Base-by-base conservation (phyloP, 2,888 invertebrate genomes). In the Zootermopsis nevadensis region DNA sequence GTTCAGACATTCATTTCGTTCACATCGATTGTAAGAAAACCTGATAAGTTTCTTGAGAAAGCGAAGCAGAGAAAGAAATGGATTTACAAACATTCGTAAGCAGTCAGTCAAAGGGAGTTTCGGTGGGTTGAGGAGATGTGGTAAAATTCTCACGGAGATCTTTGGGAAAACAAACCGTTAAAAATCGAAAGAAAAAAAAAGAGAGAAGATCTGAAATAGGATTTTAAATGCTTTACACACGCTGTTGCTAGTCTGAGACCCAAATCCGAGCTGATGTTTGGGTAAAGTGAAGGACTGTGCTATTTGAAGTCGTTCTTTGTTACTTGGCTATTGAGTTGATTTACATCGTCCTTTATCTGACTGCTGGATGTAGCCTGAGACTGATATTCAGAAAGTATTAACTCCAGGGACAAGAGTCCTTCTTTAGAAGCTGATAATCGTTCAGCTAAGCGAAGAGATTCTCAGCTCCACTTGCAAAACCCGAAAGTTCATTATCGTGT, bases 71-170 rank as follows among this genome's bases (percentile, higher is more conserved):
- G 27, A 76, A 76, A 76, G 35, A 42, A 38, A 76, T 76, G 27
- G 76, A 38, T 76, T 76, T 76, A 42, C 42, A 76, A 76, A 76
- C 35, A 48, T 42, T 42, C 42, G 12, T 60, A 60, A 60, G 27
- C n/a, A 60, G n/a, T 27, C 27, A 27, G 27, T 60, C n/a, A 60
- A 27, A 60, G 60, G 10, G 10, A 60, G 60, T 27, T 7, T 42
- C 76, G 42, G 12, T 24, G 27, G 76, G 42, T 15, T 42, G 42
- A 76, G 76, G 42, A 35, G 35, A 27, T 74, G 4, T 48, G 76
- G 38, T 42, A 35, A 8, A 15, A 22, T 76, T 76, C 76, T 76
- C 76, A 76, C 76, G 76, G 48, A 48, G 76, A 76, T 76, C 48
- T 76, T 42, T 38, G 48, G 42, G 38, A 42, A 76, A 42, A 42